phyloP scores from a whole-genome alignment of 2,113 vertebrate genomes.

The Lamprotornis superbus region DNA sequence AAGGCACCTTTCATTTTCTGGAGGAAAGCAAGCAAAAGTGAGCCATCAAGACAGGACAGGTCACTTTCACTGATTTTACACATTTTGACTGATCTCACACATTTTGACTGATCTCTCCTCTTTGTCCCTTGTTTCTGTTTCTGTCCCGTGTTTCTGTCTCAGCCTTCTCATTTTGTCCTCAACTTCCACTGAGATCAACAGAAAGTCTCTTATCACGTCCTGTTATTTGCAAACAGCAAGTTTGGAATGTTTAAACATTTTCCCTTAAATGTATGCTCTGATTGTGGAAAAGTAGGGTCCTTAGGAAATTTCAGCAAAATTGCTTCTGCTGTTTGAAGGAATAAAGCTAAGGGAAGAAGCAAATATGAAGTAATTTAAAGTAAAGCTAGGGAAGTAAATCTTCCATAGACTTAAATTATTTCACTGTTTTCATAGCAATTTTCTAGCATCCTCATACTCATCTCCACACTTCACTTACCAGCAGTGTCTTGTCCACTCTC shows the following conservation, averaged over 20 bases:
- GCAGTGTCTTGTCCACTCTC: not conserved
- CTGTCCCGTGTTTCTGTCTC: not conserved
- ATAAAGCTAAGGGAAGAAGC: not conserved
- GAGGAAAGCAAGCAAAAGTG: not conserved
- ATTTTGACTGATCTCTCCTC: not conserved
- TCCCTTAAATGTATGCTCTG: not conserved
- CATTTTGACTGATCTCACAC: not conserved
- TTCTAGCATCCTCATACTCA: not conserved
- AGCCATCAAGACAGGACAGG: not conserved
- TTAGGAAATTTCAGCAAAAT: not conserved
- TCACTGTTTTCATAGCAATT: not conserved
- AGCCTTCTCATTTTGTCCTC: not conserved
- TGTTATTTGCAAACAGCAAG: not conserved
- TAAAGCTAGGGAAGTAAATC: not conserved
- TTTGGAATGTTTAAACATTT: not conserved
- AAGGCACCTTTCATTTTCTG: not conserved
- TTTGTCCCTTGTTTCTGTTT: not conserved
- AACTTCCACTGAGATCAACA: not conserved
- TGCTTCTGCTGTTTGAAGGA: not conserved
- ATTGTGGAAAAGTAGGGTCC: not conserved
- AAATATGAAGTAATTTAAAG: not conserved
- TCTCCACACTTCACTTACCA: not conserved
- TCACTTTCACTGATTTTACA: not conserved
- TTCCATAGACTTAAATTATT: not conserved
- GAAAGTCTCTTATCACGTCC: not conserved